These are phyloP conservation scores for Pempheris klunzingeri DNA, from an alignment of 2,797 vertebrate genomes.

Conservation along the genomic window DNA sequence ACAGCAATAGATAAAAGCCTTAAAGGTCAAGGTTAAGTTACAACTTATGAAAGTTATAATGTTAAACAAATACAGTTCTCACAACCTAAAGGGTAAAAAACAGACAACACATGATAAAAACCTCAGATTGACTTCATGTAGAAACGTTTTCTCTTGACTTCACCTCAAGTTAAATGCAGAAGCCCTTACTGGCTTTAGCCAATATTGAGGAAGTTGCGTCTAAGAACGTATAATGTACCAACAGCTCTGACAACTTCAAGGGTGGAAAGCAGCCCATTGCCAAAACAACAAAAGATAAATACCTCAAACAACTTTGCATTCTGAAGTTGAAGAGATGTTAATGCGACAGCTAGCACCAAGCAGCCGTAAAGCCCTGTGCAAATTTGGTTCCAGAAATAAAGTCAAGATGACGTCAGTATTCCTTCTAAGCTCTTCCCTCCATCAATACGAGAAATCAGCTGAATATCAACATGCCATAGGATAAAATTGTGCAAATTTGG, in stretches of 20 bases:
- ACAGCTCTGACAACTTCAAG: background rate
- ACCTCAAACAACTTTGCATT: conserved; percentile 18
- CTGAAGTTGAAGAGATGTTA: conserved; percentile 42
- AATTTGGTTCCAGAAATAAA: conserved; percentile 45
- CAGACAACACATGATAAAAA: background rate
- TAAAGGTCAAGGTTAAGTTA: too few species aligned
- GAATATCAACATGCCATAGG: background rate
- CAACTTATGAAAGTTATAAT: background rate
- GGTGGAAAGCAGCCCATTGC: background rate
- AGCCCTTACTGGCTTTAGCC: background rate
- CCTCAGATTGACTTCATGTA: background rate
- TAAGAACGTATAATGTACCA: background rate
- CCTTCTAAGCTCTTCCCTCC: conserved; percentile 37
- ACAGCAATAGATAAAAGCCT: background rate
- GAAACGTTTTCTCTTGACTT: background rate
- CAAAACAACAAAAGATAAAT: conserved; percentile 15
- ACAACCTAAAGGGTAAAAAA: background rate
- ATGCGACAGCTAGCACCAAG: conserved; percentile 34
- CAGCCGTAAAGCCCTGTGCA: conserved; percentile 34
- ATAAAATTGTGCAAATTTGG: background rate
- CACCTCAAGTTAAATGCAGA: background rate
- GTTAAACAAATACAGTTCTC: background rate
- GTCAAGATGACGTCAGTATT: conserved; percentile 40
- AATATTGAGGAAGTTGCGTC: background rate
- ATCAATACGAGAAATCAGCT: conserved; percentile 15